Evolutionary conservation across 2,797 vertebrate genomes (phyloP).

Genomic region (Coilia nasus): DNA sequence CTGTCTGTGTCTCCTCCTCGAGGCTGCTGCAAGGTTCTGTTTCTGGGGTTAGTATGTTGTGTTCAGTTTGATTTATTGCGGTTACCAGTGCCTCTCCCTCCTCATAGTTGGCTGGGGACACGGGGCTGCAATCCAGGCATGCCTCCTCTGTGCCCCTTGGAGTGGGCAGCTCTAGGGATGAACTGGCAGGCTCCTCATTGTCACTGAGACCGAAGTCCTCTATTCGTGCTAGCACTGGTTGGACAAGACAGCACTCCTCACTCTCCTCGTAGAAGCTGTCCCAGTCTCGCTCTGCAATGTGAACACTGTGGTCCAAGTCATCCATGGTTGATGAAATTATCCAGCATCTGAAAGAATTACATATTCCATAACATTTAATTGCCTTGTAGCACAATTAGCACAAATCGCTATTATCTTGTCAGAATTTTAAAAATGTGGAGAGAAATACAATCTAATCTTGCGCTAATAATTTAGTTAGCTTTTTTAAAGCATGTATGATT

Average conservation of each 20-base stretch:
- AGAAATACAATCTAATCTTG: not conserved
- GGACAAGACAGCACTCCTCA: conserved; percentile 83
- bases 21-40: not conserved
- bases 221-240: conserved; percentile 76
- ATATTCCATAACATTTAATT: not conserved
- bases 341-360: conserved; percentile 66
- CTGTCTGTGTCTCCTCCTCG: not conserved
- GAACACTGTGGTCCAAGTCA: conserved; percentile 92
- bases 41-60: not conserved
- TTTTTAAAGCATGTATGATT: not conserved
- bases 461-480: not conserved
- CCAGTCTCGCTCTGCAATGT: conserved; percentile 89
- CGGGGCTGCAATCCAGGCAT: not conserved
- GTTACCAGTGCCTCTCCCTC: not conserved
- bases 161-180: not conserved
- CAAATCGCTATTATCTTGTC: not conserved
- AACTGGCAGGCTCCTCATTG: conserved; percentile 59
- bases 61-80: not conserved
- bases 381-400: not conserved
- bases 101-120: not conserved
- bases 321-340: conserved; percentile 77
- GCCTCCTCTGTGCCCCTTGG: not conserved
- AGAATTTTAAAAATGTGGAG: not conserved
- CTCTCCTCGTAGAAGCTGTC: conserved; percentile 79
- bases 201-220: conserved; percentile 84